Base-by-base conservation (phyloP, 2,113 vertebrate genomes). In the Phainopepla nitens region DNA sequence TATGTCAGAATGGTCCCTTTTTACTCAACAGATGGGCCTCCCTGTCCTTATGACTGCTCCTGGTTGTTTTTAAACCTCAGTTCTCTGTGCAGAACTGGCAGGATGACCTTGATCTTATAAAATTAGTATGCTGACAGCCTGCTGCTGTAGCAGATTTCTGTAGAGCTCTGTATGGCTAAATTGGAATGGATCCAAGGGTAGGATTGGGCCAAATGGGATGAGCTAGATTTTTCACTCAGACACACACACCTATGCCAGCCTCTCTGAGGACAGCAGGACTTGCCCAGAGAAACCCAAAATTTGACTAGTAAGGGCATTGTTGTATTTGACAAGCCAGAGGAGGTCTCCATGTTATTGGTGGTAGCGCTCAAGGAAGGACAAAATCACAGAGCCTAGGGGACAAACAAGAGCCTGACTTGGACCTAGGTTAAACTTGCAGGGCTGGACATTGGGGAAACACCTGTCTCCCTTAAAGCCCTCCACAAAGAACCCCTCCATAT, bases 121-220 rank as follows among this genome's bases (percentile, higher is more conserved):
- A 91, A 80, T 44, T 25, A 58, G 10, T 82, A 5, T 66, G 51
- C 82, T 92, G 75, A 80, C 85, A 77, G 54, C 9, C 50, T 93
- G 88, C 90, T 86, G 86, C 91, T 78, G n/a, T 66, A 94, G 89
- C 92, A 81, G 44, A 71, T 93, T 89, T 83, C 88, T 29, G 47
- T 57, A 57, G 41, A 79, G 50, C 57, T 65, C 35, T 62, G 27
- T 50, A 23, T 70, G 62, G 78, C 28, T 85, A 13, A 65, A 23
- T 29, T 90, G 94, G 79, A 60, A 9, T 75, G 58, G 44, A 54
- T 86, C 76, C 71, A 71, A 1, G 0, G 0, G n/a, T 41, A 66
- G 84, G 78, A 39, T 68, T 88, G 62, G 84, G 79, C 82, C 88
- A 94, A 82, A 92, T 92, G 41, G 87, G n/a, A 60, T 81, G 71